Evolutionary conservation across 2,797 vertebrate species (phyloP), one percentile per base, ranked within the genome.

Genomic region (Rhabdomys pumilio): DNA sequence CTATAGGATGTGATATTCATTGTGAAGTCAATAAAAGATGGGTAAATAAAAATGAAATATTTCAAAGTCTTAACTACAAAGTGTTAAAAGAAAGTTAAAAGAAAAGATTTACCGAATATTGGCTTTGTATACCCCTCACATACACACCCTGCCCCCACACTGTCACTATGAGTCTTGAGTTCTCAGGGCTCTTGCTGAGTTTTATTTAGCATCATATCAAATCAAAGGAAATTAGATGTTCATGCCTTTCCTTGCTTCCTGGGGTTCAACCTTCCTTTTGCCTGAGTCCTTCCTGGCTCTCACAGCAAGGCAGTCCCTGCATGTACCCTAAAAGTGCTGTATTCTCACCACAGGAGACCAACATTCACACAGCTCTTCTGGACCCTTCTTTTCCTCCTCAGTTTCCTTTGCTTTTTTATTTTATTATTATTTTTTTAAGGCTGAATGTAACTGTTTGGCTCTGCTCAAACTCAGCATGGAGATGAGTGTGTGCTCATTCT

Each of bases 191-290:
- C 76, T 88, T 79, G 76, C 90, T 96, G 94, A 72, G 67, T 91
- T 97, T 97, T 96, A 91, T 97, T 98, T 97, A 95, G 90, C 94
- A 93, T 97, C 93, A 47, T 67, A 93, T 67, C 89, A 94, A 95
- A 96, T 96, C 6, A 57, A 96, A 94, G 90, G 95, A 97, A 97
- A 97, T 97, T 83, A 97, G 94, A 95, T 97, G 90, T 92, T 93
- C 89, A 81, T 96, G 88, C 83, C 41, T 96, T 80, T 95, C 77
- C 63, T 94, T 83, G 75, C 85, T 97, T 98, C 87, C 96, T 96
- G 96, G 96, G 81, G 94, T 96, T 97, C 97, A 96, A 77, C 85
- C 85, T 96, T 96, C 93, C 72, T 93, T 87, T 94, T 65, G 75
- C 57, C 5, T 38, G 85, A 93, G 89, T 96, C 59, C 59, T 91